Evolutionary conservation across 2,113 vertebrate species (phyloP).

Genomic region (Mesitornis unicolor): DNA sequence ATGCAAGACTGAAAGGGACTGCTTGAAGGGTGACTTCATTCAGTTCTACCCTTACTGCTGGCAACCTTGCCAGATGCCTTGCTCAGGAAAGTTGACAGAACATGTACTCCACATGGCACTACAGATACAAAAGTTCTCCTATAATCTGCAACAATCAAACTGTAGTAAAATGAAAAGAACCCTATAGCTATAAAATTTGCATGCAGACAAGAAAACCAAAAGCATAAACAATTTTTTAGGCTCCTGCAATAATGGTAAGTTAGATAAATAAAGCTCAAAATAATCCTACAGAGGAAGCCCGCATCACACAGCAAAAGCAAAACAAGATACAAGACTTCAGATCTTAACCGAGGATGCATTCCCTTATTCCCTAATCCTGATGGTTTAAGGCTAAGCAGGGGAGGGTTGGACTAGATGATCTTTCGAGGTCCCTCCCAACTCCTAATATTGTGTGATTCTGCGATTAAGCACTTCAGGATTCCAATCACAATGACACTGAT

Average conservation of each 20-base stretch:
- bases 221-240: not conserved
- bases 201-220: not conserved
- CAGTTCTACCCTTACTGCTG: not conserved
- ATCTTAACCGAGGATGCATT: not conserved
- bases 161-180: not conserved
- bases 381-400: not conserved
- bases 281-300: not conserved
- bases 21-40: not conserved
- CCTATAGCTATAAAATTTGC: not conserved
- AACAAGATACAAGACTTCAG: not conserved
- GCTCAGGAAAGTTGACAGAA: not conserved
- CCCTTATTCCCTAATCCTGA: not conserved
- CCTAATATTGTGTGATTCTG: too few species aligned
- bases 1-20: not conserved
- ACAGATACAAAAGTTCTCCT: not conserved
- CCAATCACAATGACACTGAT: not conserved
- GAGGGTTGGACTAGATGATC: too few species aligned
- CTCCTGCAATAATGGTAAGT: not conserved
- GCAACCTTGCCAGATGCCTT: not conserved
- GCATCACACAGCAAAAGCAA: not conserved
- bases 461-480: not conserved
- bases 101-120: not conserved
- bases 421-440: too few species aligned
- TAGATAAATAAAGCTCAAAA: not conserved
- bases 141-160: not conserved